Evolutionary conservation across 64 coral and sea anemone species (phyloP).

Genomic region (Dendronephthya gigantea): DNA sequence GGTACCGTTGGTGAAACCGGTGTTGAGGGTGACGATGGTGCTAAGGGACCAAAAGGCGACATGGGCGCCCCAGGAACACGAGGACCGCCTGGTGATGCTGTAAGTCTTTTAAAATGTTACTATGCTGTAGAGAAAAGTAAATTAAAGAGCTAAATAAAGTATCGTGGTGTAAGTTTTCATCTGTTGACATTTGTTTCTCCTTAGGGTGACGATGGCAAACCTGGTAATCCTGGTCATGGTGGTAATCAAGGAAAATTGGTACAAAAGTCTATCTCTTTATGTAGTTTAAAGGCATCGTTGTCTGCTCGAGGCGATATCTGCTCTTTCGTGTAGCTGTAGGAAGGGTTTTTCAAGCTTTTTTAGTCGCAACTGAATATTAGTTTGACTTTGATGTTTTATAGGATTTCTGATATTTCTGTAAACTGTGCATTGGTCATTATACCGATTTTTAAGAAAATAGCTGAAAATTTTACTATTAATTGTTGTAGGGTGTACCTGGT

Average conservation of each 20-base stretch:
- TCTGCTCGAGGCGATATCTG: too few relatives aligned
- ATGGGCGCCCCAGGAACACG: not conserved
- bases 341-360: too few relatives aligned
- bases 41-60: constrained; percentile 25
- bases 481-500: not conserved
- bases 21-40: constrained; percentile 2
- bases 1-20: constrained; percentile 18
- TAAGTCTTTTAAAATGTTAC: not conserved
- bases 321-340: too few relatives aligned
- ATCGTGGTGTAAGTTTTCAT: too few relatives aligned
- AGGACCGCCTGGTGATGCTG: not conserved
- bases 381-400: too few relatives aligned
- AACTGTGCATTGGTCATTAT: too few relatives aligned
- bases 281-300: too few relatives aligned
- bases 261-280: not conserved
- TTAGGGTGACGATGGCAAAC: not conserved
- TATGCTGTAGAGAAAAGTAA: too few relatives aligned
- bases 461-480: not conserved
- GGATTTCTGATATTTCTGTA: too few relatives aligned
- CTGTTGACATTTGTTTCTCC: not conserved
- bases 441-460: too few relatives aligned
- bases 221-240: not conserved
- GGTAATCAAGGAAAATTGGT: not conserved
- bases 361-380: too few relatives aligned
- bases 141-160: too few relatives aligned